These are phyloP conservation scores for Botia kubotai DNA, from an alignment of 2,797 vertebrate species.

Conservation along the genomic window DNA sequence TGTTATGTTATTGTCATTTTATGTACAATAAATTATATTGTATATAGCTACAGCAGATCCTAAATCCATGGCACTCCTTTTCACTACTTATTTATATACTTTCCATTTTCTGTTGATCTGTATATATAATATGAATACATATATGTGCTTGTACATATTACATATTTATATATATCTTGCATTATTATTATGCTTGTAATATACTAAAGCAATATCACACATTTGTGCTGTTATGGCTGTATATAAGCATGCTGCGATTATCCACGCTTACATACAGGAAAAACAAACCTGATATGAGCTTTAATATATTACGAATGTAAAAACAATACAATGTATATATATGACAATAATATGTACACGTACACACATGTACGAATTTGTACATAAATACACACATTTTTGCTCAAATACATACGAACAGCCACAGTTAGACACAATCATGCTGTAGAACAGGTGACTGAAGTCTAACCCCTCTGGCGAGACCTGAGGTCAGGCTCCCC, in stretches of 20 bases:
- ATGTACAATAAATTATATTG: too few relatives aligned
- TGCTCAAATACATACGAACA: background rate
- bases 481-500: conserved; percentile 3
- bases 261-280: background rate
- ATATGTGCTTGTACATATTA: too few relatives aligned
- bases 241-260: background rate
- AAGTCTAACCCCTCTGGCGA: background rate
- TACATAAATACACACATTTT: background rate
- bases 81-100: background rate
- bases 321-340: background rate
- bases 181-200: too few relatives aligned
- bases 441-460: background rate
- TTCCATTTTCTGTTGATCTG: too few relatives aligned
- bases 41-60: background rate
- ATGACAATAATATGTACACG: background rate
- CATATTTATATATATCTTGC: too few relatives aligned
- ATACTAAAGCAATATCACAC: background rate
- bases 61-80: background rate
- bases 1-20: background rate
- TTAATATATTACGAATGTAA: background rate
- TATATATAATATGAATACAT: too few relatives aligned
- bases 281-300: background rate
- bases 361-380: background rate
- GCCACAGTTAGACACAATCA: background rate
- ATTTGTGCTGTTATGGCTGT: background rate